phyloP scores from a whole-genome alignment of 2,888 invertebrate species.

The Erynnis tages region DNA sequence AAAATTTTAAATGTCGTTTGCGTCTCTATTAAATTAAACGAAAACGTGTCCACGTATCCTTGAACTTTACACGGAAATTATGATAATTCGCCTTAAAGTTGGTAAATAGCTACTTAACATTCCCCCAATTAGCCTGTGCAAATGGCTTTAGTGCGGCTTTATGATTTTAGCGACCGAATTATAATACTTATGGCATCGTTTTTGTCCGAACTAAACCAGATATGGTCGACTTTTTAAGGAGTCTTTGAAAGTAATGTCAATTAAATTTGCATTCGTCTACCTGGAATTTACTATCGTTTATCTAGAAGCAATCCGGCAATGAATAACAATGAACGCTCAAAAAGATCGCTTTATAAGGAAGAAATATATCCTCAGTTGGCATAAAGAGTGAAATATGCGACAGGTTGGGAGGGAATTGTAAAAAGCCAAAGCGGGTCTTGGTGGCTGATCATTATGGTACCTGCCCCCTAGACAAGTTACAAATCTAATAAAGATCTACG shows the following conservation, averaged over 20 bases:
- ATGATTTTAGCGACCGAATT: constrained; percentile 11
- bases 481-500: too few relatives aligned
- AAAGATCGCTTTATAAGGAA: constrained; percentile 26
- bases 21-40: constrained; percentile 28
- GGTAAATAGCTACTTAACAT: constrained; percentile 13
- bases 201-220: constrained; percentile 8
- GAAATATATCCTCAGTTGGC: constrained; percentile 24
- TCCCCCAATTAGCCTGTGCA: background rate
- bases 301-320: constrained; percentile 11
- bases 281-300: constrained; percentile 11
- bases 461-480: too few relatives aligned
- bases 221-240: constrained; percentile 10
- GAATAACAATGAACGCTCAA: constrained; percentile 18
- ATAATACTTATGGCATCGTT: constrained; percentile 8
- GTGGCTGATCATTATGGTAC: constrained; percentile 32
- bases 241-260: constrained; percentile 2
- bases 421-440: constrained; percentile 28
- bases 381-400: constrained; percentile 27
- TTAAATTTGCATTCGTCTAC: background rate
- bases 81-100: constrained; percentile 1
- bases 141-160: background rate
- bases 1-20: constrained; percentile 28
- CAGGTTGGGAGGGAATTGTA: constrained; percentile 23
- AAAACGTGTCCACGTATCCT: constrained; percentile 6
- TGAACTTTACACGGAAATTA: constrained; percentile 20